Evolutionary conservation across 2,888 invertebrate species (phyloP).

Genomic region (Tanytarsus gracilentus): DNA sequence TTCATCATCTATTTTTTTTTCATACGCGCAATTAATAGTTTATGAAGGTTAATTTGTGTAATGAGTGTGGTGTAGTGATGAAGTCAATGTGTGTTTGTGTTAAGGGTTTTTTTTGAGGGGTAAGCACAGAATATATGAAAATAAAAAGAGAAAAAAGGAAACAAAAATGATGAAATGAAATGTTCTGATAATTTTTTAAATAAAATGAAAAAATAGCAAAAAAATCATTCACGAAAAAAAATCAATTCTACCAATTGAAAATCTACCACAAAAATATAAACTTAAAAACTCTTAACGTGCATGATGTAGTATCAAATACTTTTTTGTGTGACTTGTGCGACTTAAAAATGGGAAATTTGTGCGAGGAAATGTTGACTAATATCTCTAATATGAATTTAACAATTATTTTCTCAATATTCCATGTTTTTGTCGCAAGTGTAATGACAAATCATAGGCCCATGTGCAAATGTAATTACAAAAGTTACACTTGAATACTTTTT

Average conservation of each 20-base stretch:
- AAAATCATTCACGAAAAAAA: slow-evolving; percentile 9
- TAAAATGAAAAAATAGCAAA: slow-evolving; percentile 21
- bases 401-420: too few relatives aligned
- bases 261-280: slow-evolving; percentile 14
- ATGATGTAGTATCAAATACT: slow-evolving; percentile 18
- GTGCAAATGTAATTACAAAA: slow-evolving; percentile 42
- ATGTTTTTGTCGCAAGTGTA: slow-evolving; percentile 43
- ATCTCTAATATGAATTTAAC: too few relatives aligned
- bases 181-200: too few relatives aligned
- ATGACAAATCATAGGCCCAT: slow-evolving; percentile 43
- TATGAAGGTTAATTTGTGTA: too few relatives aligned
- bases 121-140: background rate
- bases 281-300: slow-evolving; percentile 9
- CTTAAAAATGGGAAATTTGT: too few relatives aligned
- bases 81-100: slow-evolving; percentile 2
- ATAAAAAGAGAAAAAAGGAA: background rate
- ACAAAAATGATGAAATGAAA: slow-evolving; percentile 14
- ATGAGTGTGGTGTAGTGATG: too few relatives aligned
- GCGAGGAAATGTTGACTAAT: too few relatives aligned
- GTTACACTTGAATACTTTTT: slow-evolving; percentile 39
- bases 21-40: background rate
- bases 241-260: slow-evolving; percentile 13
- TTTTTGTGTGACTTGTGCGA: too few relatives aligned
- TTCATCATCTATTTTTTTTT: slow-evolving; percentile 3
- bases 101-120: background rate